Evolutionary conservation across 1,140 invertebrate species (phyloP).

Genomic region (Lysiphlebus fabarum): DNA sequence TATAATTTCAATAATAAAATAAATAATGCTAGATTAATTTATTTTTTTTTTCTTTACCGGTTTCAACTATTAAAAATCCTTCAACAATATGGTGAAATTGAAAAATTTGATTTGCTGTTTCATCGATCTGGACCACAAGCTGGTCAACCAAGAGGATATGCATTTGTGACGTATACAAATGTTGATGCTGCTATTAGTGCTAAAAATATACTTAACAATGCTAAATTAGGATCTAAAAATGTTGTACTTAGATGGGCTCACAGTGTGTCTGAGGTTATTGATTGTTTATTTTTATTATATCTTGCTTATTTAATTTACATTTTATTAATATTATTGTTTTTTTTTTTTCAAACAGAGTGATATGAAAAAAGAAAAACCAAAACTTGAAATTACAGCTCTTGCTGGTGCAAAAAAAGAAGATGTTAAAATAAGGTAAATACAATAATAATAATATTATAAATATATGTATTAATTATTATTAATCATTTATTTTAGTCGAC

Average conservation of each 20-base stretch:
- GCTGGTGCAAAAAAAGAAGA: slow-evolving; percentile 68
- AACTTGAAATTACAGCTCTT: slow-evolving; percentile 71
- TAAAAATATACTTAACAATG: slow-evolving; percentile 70
- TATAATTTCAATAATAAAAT: slow-evolving; percentile 10
- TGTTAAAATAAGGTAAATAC: slow-evolving; percentile 57
- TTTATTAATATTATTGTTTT: slow-evolving; percentile 17
- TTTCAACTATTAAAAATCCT: slow-evolving; percentile 92
- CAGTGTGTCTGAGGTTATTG: slow-evolving; percentile 66
- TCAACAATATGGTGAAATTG: slow-evolving; percentile 85
- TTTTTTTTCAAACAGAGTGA: slow-evolving; percentile 62
- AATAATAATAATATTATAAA: slow-evolving; percentile 17
- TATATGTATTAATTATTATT: slow-evolving; percentile 11
- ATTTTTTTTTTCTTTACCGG: slow-evolving; percentile 63
- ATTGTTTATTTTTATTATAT: too few species aligned
- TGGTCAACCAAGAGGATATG: slow-evolving; percentile 88
- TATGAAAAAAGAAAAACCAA: slow-evolving; percentile 68
- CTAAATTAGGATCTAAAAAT: slow-evolving; percentile 68
- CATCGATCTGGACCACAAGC: slow-evolving; percentile 83
- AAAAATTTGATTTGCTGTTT: slow-evolving; percentile 92
- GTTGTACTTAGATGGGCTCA: slow-evolving; percentile 82
- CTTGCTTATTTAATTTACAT: neutral
- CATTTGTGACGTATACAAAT: slow-evolving; percentile 81
- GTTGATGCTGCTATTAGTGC: slow-evolving; percentile 65
- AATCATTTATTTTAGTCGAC: slow-evolving; percentile 60
- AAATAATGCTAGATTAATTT: slow-evolving; percentile 11